phyloP scores from a whole-genome alignment of 2,888 invertebrate genomes.

The Stegana nigrithorax region DNA sequence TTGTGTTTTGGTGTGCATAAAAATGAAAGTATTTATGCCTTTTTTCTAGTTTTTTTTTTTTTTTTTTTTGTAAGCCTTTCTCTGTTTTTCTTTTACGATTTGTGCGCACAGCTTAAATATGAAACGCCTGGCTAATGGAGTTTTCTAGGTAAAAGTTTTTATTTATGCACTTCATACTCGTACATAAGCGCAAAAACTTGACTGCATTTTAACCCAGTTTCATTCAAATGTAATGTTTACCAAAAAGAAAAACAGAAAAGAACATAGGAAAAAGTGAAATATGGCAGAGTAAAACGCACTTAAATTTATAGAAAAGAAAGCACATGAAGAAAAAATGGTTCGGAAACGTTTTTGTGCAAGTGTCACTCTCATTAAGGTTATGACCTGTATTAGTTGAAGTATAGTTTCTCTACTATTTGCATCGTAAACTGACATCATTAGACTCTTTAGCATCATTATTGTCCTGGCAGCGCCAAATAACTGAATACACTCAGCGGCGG shows the following conservation, averaged over 20 bases:
- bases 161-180: background rate
- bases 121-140: constrained; percentile 4
- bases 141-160: constrained; percentile 8
- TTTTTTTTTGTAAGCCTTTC: too few species aligned
- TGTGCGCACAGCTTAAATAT: background rate
- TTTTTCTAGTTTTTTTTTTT: too few species aligned
- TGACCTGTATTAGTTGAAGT: constrained; percentile 8
- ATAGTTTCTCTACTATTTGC: constrained; percentile 2
- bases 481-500: too few species aligned
- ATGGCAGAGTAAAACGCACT: too few species aligned
- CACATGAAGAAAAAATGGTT: constrained; percentile 6
- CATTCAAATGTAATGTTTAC: constrained; percentile 9
- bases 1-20: background rate
- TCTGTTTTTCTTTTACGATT: too few species aligned
- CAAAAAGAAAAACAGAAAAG: too few species aligned
- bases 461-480: constrained; percentile 38
- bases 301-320: too few species aligned
- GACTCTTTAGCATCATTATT: constrained; percentile 35
- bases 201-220: constrained; percentile 15
- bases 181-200: constrained; percentile 7
- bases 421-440: too few species aligned
- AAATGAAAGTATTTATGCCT: background rate
- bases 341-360: constrained; percentile 3
- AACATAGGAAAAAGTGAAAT: too few species aligned
- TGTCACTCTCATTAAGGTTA: constrained; percentile 15